phyloP scores from a whole-genome alignment of 2,113 vertebrate genomes.

The Fukomys damarensis region DNA sequence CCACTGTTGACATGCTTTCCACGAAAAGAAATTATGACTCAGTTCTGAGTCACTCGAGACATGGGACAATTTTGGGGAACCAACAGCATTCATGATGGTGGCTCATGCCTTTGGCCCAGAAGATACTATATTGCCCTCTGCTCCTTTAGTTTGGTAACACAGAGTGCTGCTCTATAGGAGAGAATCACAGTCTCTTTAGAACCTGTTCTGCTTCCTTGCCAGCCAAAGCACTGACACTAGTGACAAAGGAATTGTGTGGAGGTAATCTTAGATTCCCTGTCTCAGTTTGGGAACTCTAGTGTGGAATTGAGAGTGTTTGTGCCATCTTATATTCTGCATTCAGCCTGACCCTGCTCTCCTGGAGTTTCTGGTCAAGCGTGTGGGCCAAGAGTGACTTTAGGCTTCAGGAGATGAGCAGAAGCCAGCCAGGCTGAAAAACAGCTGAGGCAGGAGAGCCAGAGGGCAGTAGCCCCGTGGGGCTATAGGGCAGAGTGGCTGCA shows the following conservation, averaged over 20 bases:
- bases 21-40: not conserved
- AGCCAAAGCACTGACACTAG: not conserved
- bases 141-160: not conserved
- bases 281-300: not conserved
- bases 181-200: not conserved
- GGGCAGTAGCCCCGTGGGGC: fast-evolving
- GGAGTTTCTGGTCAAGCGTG: not conserved
- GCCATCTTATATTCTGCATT: not conserved
- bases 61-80: not conserved
- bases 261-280: not conserved
- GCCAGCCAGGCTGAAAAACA: not conserved
- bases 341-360: not conserved
- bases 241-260: not conserved
- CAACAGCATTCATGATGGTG: not conserved
- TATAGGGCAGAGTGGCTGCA: not conserved
- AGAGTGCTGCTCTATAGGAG: not conserved
- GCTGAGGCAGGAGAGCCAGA: not conserved
- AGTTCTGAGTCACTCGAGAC: not conserved
- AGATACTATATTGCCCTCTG: not conserved
- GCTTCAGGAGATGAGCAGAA: not conserved
- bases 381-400: not conserved
- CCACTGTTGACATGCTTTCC: not conserved
- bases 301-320: not conserved
- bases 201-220: not conserved
- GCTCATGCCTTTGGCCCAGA: not conserved